Percentiles rank a stretch among this genome's conserved stretches.
phyloP scores from a whole-genome alignment of 1,140 invertebrate species.

The Zaprionus gabonicus region DNA sequence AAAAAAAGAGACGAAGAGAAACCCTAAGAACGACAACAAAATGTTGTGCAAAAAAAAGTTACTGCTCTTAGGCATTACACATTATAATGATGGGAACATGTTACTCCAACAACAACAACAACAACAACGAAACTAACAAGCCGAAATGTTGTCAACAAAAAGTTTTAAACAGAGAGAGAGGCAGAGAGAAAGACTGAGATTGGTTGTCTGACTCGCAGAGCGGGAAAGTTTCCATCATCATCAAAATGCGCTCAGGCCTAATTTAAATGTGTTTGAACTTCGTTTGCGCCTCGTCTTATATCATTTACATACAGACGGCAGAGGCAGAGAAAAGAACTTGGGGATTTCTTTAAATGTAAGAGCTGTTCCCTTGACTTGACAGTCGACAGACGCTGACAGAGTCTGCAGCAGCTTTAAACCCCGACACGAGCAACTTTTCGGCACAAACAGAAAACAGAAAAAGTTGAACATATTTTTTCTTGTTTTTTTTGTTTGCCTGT shows the following conservation, averaged over 20 bases:
- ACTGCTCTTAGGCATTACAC: constrained; percentile 56
- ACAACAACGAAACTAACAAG: constrained; percentile 51
- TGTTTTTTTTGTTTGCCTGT: constrained; percentile 13
- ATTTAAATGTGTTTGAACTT: constrained; percentile 71
- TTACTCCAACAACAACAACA: constrained; percentile 40
- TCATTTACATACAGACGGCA: constrained; percentile 52
- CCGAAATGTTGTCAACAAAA: constrained; percentile 60
- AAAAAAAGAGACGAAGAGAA: constrained; percentile 2
- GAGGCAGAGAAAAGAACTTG: constrained; percentile 20
- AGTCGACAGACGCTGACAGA: too few relatives aligned
- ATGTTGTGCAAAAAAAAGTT: constrained; percentile 49
- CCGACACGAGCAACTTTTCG: neutral
- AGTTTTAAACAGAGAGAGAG: constrained; percentile 32
- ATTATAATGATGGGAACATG: constrained; percentile 64
- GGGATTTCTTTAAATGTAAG: constrained; percentile 26
- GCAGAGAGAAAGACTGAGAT: constrained; percentile 8
- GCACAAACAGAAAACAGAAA: constrained; percentile 16
- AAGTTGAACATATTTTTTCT: constrained; percentile 19
- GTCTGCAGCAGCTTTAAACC: neutral
- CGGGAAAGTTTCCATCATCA: constrained; percentile 55
- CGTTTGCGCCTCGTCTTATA: constrained; percentile 47
- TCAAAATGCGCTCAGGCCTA: constrained; percentile 69
- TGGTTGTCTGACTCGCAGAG: neutral
- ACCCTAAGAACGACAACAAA: constrained; percentile 27
- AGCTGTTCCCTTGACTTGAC: too few relatives aligned